Conservation (phyloP, 2,888 invertebrate species). For the Byasa hedistus region DNA sequence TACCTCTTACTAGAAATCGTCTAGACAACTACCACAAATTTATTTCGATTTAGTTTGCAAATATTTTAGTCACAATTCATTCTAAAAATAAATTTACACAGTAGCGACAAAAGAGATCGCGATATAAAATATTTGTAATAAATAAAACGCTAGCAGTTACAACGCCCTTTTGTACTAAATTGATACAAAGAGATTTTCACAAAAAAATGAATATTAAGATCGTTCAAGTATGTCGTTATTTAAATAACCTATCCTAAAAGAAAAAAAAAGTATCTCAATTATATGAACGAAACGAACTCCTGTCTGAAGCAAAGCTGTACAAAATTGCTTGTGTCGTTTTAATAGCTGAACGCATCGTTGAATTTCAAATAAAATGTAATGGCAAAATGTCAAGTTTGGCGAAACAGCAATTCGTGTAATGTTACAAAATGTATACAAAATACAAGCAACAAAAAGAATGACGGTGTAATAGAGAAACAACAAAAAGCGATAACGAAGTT, state of each 20-base stretch:
- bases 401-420: neutral
- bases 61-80: too few species aligned
- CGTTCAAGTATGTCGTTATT: slow-evolving; percentile 9
- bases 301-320: slow-evolving; percentile 9
- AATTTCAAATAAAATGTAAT: slow-evolving; percentile 15
- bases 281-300: slow-evolving; percentile 10
- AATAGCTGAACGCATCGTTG: slow-evolving; percentile 15
- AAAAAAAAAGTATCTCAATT: slow-evolving; percentile 9
- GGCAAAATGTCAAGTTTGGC: slow-evolving; percentile 5
- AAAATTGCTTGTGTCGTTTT: slow-evolving; percentile 19
- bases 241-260: slow-evolving; percentile 4
- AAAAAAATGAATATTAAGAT: slow-evolving; percentile 1
- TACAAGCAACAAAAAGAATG: neutral
- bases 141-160: neutral
- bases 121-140: neutral
- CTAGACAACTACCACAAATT: too few species aligned
- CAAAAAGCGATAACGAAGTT: neutral
- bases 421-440: neutral
- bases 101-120: neutral
- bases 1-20: too few species aligned
- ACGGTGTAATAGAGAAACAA: neutral
- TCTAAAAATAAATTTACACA: neutral
- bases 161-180: neutral
- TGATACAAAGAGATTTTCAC: neutral
- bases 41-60: too few species aligned